These are phyloP conservation scores for Dicerorhinus sumatrensis DNA, from an alignment of 2,113 vertebrate species.

Conservation along the genomic window DNA sequence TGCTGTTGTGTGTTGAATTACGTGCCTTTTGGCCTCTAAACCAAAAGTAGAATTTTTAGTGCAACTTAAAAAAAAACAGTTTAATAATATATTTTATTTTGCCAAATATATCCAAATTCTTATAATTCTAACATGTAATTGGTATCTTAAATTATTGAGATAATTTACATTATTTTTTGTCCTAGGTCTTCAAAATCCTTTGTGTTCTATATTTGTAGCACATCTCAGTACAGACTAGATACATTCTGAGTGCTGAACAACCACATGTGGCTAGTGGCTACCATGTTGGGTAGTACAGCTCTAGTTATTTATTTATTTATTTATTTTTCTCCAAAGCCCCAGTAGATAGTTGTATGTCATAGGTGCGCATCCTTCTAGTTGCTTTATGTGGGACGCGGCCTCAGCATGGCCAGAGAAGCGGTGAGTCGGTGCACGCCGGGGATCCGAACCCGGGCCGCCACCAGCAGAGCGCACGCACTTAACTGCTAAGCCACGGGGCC, in stretches of 20 bases:
- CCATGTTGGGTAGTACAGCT: neutral
- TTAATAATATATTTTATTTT: neutral
- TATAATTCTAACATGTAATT: neutral
- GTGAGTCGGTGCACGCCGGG: too few relatives aligned
- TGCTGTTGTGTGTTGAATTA: neutral
- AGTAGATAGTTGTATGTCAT: too few relatives aligned
- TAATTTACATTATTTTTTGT: constrained; percentile 14
- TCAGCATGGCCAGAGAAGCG: too few relatives aligned
- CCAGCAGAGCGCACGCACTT: too few relatives aligned
- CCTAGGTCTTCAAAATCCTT: neutral
- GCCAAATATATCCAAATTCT: neutral
- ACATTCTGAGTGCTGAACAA: neutral
- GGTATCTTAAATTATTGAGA: neutral
- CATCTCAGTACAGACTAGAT: neutral
- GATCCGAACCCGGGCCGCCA: too few relatives aligned
- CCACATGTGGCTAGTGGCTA: neutral
- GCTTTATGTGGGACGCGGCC: too few relatives aligned
- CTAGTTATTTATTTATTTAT: neutral
- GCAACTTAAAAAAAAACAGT: neutral
- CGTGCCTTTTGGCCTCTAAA: constrained; percentile 21
- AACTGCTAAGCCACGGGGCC: too few relatives aligned
- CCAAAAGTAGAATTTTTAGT: constrained; percentile 9
- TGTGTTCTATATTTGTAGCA: neutral
- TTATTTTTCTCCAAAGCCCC: too few relatives aligned
- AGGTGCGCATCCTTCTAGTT: too few relatives aligned